A percentile compares a stretch with the other conserved stretches of the same genome.
Conservation (phyloP, 2,888 invertebrate species). For the Anticlea derivata region DNA sequence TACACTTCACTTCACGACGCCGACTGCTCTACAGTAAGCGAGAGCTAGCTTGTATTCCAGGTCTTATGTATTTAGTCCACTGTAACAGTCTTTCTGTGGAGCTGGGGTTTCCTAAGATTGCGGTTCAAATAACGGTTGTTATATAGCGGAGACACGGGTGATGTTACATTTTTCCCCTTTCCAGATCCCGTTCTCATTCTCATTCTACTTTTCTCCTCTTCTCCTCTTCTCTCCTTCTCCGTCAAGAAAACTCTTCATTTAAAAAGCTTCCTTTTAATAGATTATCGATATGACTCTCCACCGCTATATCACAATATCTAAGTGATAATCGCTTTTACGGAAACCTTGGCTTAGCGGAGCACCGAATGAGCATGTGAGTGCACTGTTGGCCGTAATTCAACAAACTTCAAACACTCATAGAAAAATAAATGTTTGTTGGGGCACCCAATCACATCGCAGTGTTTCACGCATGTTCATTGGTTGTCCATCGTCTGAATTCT, state of each 20-base stretch:
- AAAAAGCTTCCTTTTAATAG: too few species aligned
- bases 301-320: not conserved
- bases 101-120: not conserved
- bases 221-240: too few species aligned
- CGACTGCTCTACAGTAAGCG: constrained; percentile 8
- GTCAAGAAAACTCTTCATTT: too few species aligned
- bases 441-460: constrained; percentile 21
- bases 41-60: constrained; percentile 56
- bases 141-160: not conserved
- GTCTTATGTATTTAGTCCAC: constrained; percentile 60
- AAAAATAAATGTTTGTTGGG: constrained; percentile 9
- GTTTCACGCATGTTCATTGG: constrained; percentile 76
- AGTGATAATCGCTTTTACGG: constrained; percentile 12
- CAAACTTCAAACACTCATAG: constrained; percentile 11
- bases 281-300: too few species aligned
- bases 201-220: too few species aligned
- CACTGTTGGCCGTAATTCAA: constrained; percentile 50
- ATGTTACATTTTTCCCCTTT: not conserved
- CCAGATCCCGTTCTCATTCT: too few species aligned
- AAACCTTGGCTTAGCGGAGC: constrained; percentile 37
- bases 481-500: constrained; percentile 56
- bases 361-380: constrained; percentile 78
- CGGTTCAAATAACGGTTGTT: not conserved
- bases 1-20: constrained; percentile 16
- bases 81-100: constrained; percentile 48